These are phyloP conservation scores for Atta colombica DNA, from an alignment of 1,140 invertebrate genomes.

Conservation along the genomic window DNA sequence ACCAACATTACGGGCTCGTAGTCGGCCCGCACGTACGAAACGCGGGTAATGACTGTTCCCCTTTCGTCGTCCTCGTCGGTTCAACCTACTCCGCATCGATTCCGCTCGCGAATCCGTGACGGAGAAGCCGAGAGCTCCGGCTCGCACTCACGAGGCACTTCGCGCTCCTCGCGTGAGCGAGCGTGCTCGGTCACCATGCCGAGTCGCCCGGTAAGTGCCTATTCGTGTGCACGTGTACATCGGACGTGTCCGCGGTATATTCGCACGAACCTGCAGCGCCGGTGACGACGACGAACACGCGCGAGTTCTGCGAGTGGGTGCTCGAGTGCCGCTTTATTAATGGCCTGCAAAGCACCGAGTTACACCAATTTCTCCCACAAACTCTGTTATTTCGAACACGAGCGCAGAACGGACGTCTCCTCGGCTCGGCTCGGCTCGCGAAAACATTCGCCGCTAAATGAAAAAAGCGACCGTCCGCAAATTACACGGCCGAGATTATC, in stretches of 20 bases:
- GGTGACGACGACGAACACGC: constrained; percentile 34
- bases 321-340: constrained; percentile 69
- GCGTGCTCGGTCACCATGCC: constrained; percentile 66
- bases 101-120: constrained; percentile 56
- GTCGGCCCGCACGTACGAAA: constrained; percentile 21
- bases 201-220: constrained; percentile 57
- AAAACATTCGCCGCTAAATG: constrained; percentile 30
- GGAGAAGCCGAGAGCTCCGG: constrained; percentile 27
- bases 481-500: constrained; percentile 59
- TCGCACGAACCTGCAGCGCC: constrained; percentile 34
- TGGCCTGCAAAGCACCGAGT: constrained; percentile 71
- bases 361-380: constrained; percentile 70
- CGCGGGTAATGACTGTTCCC: constrained; percentile 44
- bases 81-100: constrained; percentile 47
- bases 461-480: constrained; percentile 35
- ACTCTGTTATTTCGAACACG: constrained; percentile 71
- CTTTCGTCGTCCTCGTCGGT: constrained; percentile 26
- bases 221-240: constrained; percentile 51
- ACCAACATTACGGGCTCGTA: constrained; percentile 47
- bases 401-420: background rate
- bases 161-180: constrained; percentile 62
- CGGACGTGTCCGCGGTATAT: constrained; percentile 35
- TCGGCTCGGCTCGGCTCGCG: background rate
- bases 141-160: constrained; percentile 11
- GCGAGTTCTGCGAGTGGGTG: constrained; percentile 57